phyloP scores from a whole-genome alignment of 2,113 vertebrate genomes.

The Lichenostomus cassidix region DNA sequence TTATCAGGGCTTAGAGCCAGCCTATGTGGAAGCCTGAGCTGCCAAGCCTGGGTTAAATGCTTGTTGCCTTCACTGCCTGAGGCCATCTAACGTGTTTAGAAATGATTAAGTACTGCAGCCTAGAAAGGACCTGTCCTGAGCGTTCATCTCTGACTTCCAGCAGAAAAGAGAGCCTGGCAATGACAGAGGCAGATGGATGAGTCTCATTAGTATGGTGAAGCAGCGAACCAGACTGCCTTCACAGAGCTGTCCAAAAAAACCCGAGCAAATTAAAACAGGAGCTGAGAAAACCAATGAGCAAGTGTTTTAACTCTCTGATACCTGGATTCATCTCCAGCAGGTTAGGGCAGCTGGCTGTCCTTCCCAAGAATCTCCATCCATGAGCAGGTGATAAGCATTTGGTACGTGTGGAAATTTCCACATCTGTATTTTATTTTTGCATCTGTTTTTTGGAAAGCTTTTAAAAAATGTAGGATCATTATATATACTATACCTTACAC shows the following conservation, averaged over 20 bases:
- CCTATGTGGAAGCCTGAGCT: constrained; percentile 75
- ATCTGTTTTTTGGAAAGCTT: background rate
- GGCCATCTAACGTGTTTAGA: constrained; percentile 88
- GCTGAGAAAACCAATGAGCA: constrained; percentile 79
- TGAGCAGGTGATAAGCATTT: background rate
- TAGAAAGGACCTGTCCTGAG: constrained; percentile 90
- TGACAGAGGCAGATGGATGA: constrained; percentile 90
- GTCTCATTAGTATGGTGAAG: constrained; percentile 87
- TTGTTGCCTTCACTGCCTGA: constrained; percentile 87
- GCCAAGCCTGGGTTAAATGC: constrained; percentile 88
- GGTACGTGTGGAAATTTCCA: background rate
- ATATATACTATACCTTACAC: background rate
- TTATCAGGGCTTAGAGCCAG: constrained; percentile 81
- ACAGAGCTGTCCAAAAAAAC: constrained; percentile 83
- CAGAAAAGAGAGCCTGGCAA: constrained; percentile 86
- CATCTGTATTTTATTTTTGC: background rate
- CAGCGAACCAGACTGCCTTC: constrained; percentile 86
- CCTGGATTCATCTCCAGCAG: constrained; percentile 65
- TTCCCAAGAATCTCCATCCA: constrained; percentile 22
- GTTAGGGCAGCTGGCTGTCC: background rate
- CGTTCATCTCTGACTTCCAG: constrained; percentile 90
- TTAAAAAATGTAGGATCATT: background rate
- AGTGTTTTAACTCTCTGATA: constrained; percentile 82
- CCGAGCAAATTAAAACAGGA: constrained; percentile 84
- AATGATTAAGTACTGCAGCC: constrained; percentile 90